Conservation (phyloP, 1,140 invertebrate species). For the Macrobrachium nipponense region DNA sequence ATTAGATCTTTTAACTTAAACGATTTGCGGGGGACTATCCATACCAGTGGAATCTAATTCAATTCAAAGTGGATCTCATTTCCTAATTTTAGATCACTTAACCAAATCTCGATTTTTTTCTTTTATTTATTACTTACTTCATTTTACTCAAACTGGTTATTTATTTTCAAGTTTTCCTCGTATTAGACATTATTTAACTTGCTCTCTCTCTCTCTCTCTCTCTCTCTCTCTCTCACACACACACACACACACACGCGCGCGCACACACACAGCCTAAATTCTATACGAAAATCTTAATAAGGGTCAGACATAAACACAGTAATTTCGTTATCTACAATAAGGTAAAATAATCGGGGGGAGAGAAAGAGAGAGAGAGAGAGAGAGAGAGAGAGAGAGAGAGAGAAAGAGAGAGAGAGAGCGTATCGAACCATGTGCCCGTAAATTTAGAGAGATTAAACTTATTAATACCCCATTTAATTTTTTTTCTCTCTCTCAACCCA, state of each 20-base stretch:
- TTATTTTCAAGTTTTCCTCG: neutral
- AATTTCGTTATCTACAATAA: neutral
- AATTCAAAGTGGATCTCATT: neutral
- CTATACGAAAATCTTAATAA: too few relatives aligned
- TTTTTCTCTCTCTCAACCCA: neutral
- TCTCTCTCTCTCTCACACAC: slow-evolving; percentile 26
- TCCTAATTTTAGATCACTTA: too few relatives aligned
- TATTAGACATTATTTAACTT: neutral
- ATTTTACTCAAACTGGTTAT: neutral
- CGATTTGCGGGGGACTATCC: too few relatives aligned
- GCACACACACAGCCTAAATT: neutral
- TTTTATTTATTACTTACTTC: neutral
- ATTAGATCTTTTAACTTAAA: too few relatives aligned
- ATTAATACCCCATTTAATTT: neutral
- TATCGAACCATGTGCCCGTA: neutral
- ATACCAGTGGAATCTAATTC: neutral
- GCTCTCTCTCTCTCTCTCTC: slow-evolving; percentile 23
- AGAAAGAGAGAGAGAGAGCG: neutral
- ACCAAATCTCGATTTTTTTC: neutral
- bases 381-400: neutral
- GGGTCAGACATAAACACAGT: too few relatives aligned
- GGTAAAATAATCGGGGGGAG: neutral
- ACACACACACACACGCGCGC: neutral
- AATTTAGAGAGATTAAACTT: neutral
- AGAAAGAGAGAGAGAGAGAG: neutral